A percentile compares a stretch with the other conserved stretches of the same genome.
phyloP scores from a whole-genome alignment of 1,140 invertebrate species.

The Drosophila lacteicornis region DNA sequence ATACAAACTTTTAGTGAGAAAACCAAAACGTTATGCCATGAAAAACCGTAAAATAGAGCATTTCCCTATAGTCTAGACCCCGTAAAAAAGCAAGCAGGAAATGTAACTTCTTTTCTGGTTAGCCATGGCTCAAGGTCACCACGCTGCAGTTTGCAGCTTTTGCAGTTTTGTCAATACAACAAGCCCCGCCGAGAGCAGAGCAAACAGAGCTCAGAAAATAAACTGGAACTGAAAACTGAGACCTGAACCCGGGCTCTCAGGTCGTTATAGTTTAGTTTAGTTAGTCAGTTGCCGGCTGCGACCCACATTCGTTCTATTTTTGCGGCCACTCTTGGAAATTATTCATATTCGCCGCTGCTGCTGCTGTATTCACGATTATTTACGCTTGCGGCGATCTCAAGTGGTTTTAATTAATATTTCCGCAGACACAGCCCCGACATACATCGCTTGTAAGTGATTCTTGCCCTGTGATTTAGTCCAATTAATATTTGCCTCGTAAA shows the following conservation, averaged over 20 bases:
- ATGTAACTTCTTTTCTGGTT: constrained; percentile 46
- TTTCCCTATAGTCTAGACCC: not conserved
- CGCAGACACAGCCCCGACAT: constrained; percentile 30
- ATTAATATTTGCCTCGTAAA: constrained; percentile 43
- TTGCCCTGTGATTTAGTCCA: constrained; percentile 51
- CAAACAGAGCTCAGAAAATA: constrained; percentile 45
- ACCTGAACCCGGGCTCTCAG: constrained; percentile 11
- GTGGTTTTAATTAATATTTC: constrained; percentile 76
- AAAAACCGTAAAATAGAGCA: not conserved
- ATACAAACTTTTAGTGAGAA: no score
- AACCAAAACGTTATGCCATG: no score
- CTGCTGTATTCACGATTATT: constrained; percentile 16
- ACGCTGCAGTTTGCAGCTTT: constrained; percentile 34
- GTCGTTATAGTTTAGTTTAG: constrained; percentile 57
- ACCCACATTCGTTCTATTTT: constrained; percentile 69
- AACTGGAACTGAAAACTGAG: constrained; percentile 11
- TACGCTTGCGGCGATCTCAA: constrained; percentile 39
- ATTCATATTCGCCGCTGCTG: constrained; percentile 6
- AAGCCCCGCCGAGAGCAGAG: constrained; percentile 41
- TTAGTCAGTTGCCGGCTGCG: constrained; percentile 59
- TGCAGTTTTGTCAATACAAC: constrained; percentile 79
- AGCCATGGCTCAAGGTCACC: constrained; percentile 69
- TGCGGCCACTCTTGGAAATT: constrained; percentile 37
- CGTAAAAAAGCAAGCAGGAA: constrained; percentile 4
- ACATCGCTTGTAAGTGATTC: constrained; percentile 39